Base-by-base conservation (phyloP, 2,113 vertebrate species). In the Pagrus major region DNA sequence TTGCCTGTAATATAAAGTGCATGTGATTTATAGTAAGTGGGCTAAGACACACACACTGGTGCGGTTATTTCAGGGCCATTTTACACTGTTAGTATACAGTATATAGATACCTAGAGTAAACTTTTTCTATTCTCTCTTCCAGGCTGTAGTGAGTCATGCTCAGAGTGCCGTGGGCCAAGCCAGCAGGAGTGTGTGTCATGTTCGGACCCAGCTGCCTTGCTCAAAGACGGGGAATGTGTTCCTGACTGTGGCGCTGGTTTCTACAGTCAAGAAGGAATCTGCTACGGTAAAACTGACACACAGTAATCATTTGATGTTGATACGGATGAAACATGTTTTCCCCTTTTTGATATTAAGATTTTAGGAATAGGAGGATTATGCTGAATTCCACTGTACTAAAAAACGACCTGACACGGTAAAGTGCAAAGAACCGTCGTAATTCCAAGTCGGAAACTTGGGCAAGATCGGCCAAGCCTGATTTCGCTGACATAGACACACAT, bases 141-240 rank as follows among this genome's bases (percentile, higher is more conserved):
- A 99, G 98, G 80, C 72, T 99, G 98, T 71, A 96, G 98, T 0
- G 78, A 93, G 65, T 96, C 96, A 9, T 99, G 98, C 63, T 95
- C 93, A 0, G 81, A 88, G 0, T 99, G 98, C 83, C 87, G 76
- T 25, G 97, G 97, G 2, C 88, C 95, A 2, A 85, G 88, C 0
- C 94, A 88, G 74, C 92, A 76, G 90, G 94, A 96, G 1, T 99
- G 98, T 27, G 11, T 91, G 80, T 86, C 95, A 46, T 99, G 98
- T 86, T 93, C 84, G 5, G 94, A 97, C 55, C 61, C 88, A 0
- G 91, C 92, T 0, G 91, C 42, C 0, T 71, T 97, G 86, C 94
- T 97, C 5, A 93, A 93, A 78, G 94, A 84, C 0, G 96, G 97
- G 1, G 41, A 75, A 27, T 99, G 98, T 12, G 92, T 96, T 11